Evolutionary conservation across 1,140 invertebrate species (phyloP), one percentile per base, ranked within the genome.

Genomic region (Phymastichus coffea): DNA sequence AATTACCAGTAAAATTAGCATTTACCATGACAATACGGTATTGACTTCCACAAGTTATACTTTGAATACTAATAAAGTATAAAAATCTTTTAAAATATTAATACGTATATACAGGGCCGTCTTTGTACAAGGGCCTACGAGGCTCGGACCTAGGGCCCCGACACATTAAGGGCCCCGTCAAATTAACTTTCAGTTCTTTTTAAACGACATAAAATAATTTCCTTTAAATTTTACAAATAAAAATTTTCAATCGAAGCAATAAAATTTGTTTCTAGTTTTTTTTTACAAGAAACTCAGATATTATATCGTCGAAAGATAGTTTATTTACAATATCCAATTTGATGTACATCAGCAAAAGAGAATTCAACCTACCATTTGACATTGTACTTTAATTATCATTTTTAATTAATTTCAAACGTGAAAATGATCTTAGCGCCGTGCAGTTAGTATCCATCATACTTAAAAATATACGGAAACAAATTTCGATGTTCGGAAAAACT

Each of bases 391-490:
- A 9, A 43, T 6, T 19, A 12, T 43, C 41, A 43, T 43, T 3
- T 23, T 43, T 25, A 22, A 25, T 12, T 4, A 43, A 22, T 22
- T 43, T 43, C 20, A 54, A 26, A 33, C 4, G 19, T 22, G 25
- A 57, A 38, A 44, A 57, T 38, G 20, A 43, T 4, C 41, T 14
- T 14, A 22, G 19, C 19, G 9, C 10, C 9, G 6, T 43, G 23
- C 20, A 43, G 23, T 43, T 43, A 9, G 41, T 43, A 0, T 22
- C 41, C 41, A 43, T 22, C 41, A 43, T 43, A 23, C 22, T 15
- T 43, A 43, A 43, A 43, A 43, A 43, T 43, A 43, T 43, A 14
- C 41, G 41, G 4, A 20, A 43, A 43, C 41, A 43, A 22, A 43
- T 43, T 43, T 43, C 20, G 15, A 43, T 43, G 20, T 25, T 43